Evolutionary conservation across 2,113 vertebrate species (phyloP), one percentile per base, ranked within the genome.

Genomic region (Microcebus lehilahytsara): DNA sequence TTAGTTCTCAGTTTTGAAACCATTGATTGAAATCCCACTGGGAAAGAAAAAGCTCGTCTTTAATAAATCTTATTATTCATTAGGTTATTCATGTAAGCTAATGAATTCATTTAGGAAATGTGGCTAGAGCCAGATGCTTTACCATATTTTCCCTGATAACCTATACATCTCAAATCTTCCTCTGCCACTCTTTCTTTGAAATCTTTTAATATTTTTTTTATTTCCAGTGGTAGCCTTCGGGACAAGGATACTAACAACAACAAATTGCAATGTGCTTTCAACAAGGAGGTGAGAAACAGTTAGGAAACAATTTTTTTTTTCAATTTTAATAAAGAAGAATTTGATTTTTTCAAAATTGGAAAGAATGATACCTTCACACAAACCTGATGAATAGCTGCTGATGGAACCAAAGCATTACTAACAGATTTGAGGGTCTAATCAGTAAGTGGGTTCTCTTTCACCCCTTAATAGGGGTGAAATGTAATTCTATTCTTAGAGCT

Each of bases 241-340:
- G 25, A 46, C 19, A 74, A 89, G 14, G 20, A 64, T 46, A 80
- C n/a, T 51, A 89, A 89, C 92, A 75, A 78, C 46, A 85, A 83
- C 67, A 95, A 58, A 94, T 56, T 88, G 20, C 46, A 89, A 62
- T 92, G 51, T 83, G 10, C 22, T 94, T 89, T 95, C 58, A 85
- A 72, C 19, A 86, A 74, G 40, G n/a, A 62, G 1, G n/a, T 49
- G 32, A 93, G 32, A 42, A 40, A 56, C 22, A 74, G 22, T 32
- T 79, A 60, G 46, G 34, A 53, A 85, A 7, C 79, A n/a, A n/a
- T n/a, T 46, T 91, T 58, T 72, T 81, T 93, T 91, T 96, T 78
- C 60, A 78, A 20, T 95, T 96, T 90, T 53, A 87, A 83, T 94
- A 56, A 64, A 69, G 53, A 84, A 40, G 56, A 91, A 75, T 88